phyloP scores from a whole-genome alignment of 2,888 invertebrate genomes.

The Phyllotreta striolata region DNA sequence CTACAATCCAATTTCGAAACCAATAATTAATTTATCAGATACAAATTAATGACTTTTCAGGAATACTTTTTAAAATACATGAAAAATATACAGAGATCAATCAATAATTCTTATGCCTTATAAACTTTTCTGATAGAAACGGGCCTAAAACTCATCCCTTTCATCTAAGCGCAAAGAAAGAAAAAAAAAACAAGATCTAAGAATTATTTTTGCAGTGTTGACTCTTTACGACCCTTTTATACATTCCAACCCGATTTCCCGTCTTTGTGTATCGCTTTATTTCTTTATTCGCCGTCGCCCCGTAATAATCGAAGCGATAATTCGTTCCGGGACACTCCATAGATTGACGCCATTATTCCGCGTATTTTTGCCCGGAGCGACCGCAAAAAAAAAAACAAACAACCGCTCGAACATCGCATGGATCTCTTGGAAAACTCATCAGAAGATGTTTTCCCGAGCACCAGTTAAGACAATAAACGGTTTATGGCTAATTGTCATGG shows the following conservation, averaged over 20 bases:
- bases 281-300: slow-evolving; percentile 33
- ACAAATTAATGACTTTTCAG: too few relatives aligned
- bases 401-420: too few relatives aligned
- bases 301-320: slow-evolving; percentile 11
- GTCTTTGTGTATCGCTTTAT: slow-evolving; percentile 34
- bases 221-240: slow-evolving; percentile 55
- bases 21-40: too few relatives aligned
- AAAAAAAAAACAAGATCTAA: slow-evolving; percentile 42
- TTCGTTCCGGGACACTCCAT: neutral
- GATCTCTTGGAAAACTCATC: slow-evolving; percentile 36
- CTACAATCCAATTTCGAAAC: too few relatives aligned
- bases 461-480: slow-evolving; percentile 57
- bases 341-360: slow-evolving; percentile 15
- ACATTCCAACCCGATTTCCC: slow-evolving; percentile 49
- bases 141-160: slow-evolving; percentile 5
- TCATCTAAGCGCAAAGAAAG: neutral
- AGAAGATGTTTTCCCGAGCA: slow-evolving; percentile 52
- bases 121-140: neutral
- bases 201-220: slow-evolving; percentile 55
- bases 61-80: too few relatives aligned
- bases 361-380: slow-evolving; percentile 15
- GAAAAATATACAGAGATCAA: too few relatives aligned
- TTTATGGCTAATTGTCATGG: slow-evolving; percentile 63
- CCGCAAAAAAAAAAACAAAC: too few relatives aligned
- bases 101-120: too few relatives aligned